These are phyloP conservation scores for Oryzias melastigma DNA, from an alignment of 2,113 vertebrate species.

Conservation along the genomic window DNA sequence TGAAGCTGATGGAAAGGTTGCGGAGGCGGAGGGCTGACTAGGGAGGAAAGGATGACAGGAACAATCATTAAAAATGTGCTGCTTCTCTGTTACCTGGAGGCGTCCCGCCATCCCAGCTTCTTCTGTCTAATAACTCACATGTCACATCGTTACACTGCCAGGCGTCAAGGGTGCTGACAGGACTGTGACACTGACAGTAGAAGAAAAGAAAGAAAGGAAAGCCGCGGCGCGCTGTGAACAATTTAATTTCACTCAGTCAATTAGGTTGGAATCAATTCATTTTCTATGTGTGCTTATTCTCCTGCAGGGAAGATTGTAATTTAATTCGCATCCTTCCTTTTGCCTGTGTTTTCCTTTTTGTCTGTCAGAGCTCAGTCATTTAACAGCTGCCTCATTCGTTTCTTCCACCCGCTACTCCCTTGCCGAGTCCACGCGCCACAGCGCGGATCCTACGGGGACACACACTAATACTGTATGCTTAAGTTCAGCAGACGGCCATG, in stretches of 20 bases:
- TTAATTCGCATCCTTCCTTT: slow-evolving; percentile 30
- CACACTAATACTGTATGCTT: slow-evolving; percentile 92
- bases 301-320: slow-evolving; percentile 44
- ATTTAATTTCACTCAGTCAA: slow-evolving; percentile 56
- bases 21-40: slow-evolving; percentile 68
- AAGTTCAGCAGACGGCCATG: slow-evolving; percentile 89
- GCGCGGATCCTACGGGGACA: slow-evolving; percentile 87
- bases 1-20: slow-evolving; percentile 64
- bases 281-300: slow-evolving; percentile 39
- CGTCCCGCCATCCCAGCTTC: slow-evolving; percentile 86
- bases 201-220: slow-evolving; percentile 31
- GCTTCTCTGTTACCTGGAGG: slow-evolving; percentile 77
- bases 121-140: slow-evolving; percentile 94
- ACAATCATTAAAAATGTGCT: slow-evolving; percentile 76
- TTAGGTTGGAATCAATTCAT: slow-evolving; percentile 44
- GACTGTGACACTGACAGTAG: slow-evolving; percentile 86
- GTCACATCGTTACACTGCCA: slow-evolving; percentile 92
- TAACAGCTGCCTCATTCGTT: slow-evolving; percentile 63
- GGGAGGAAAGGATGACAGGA: slow-evolving; percentile 69
- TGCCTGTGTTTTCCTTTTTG: slow-evolving; percentile 36
- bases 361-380: slow-evolving; percentile 65
- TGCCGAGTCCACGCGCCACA: slow-evolving; percentile 59
- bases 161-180: slow-evolving; percentile 88
- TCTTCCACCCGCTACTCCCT: slow-evolving; percentile 54
- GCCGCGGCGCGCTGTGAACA: slow-evolving; percentile 25